Conservation (phyloP, 2,113 vertebrate genomes). For the Poicephalus gulielmi region DNA sequence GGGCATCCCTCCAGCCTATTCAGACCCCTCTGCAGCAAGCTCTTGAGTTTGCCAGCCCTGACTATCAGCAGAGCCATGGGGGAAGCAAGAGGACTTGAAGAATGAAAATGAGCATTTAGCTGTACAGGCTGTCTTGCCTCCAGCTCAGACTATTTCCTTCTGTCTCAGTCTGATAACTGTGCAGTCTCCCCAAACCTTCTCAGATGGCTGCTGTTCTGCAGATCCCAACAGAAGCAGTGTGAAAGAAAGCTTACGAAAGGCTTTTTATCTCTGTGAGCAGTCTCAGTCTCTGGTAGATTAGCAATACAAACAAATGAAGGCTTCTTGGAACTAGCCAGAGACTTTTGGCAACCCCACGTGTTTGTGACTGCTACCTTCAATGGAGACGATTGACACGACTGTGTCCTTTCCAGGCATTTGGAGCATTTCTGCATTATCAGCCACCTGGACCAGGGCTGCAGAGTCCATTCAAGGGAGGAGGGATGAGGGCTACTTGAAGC, state of each 20-base stretch:
- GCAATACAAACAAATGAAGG: slow-evolving; percentile 45
- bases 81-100: not conserved
- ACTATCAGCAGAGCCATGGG: not conserved
- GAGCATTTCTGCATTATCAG: slow-evolving; percentile 55
- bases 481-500: not conserved
- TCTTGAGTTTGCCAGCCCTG: not conserved
- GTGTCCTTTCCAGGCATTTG: slow-evolving; percentile 54
- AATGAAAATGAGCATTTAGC: not conserved
- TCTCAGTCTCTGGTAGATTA: slow-evolving; percentile 56
- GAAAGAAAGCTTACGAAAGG: slow-evolving; percentile 12
- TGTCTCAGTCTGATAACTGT: slow-evolving; percentile 44
- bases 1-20: not conserved
- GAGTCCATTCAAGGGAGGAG: slow-evolving; percentile 23
- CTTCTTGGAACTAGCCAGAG: slow-evolving; percentile 27
- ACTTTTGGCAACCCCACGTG: slow-evolving; percentile 31
- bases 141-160: slow-evolving; percentile 34
- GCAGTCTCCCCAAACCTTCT: slow-evolving; percentile 18
- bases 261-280: slow-evolving; percentile 9
- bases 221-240: slow-evolving; percentile 28
- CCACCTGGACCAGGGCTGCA: not conserved
- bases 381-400: slow-evolving; percentile 18
- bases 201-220: slow-evolving; percentile 25
- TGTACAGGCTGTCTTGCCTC: not conserved
- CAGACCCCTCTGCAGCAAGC: not conserved
- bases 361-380: slow-evolving; percentile 57